Evolutionary conservation across 2,113 vertebrate species (phyloP).

Genomic region (Gobio gobio): DNA sequence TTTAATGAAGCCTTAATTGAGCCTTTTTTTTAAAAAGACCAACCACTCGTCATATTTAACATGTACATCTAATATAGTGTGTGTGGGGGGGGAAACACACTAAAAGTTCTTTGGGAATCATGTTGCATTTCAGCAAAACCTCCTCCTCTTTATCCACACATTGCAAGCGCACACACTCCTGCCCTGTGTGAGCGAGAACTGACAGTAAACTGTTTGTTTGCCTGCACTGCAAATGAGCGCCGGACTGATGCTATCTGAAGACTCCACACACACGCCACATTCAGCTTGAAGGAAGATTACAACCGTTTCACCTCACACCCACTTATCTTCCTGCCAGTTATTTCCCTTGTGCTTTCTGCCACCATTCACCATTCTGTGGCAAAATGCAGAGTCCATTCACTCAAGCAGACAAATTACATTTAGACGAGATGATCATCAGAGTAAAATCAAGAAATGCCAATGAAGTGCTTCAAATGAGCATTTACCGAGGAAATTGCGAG

Average conservation of each 20-base stretch:
- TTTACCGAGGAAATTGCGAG: neutral
- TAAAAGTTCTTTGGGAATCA: neutral
- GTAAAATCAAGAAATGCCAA: neutral
- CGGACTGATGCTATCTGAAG: neutral
- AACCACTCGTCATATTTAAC: neutral
- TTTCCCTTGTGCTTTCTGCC: neutral
- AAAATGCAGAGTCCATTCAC: neutral
- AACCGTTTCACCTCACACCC: neutral
- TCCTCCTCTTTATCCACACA: neutral
- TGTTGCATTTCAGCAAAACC: neutral
- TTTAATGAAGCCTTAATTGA: neutral
- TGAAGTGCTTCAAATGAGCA: slow-evolving; percentile 18
- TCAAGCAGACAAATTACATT: neutral
- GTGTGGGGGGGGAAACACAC: too few species aligned
- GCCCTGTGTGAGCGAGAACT: neutral
- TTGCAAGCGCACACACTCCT: neutral
- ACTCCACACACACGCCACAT: neutral
- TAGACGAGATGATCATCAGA: neutral
- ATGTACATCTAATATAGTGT: too few species aligned
- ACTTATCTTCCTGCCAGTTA: neutral
- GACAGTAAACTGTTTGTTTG: slow-evolving; percentile 10
- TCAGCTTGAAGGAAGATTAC: slow-evolving; percentile 17
- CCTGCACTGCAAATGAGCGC: slow-evolving; percentile 15
- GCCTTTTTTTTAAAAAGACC: neutral
- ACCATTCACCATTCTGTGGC: neutral